Evolutionary conservation across 2,113 vertebrate species (phyloP).

Genomic region (Crotalus viridis): DNA sequence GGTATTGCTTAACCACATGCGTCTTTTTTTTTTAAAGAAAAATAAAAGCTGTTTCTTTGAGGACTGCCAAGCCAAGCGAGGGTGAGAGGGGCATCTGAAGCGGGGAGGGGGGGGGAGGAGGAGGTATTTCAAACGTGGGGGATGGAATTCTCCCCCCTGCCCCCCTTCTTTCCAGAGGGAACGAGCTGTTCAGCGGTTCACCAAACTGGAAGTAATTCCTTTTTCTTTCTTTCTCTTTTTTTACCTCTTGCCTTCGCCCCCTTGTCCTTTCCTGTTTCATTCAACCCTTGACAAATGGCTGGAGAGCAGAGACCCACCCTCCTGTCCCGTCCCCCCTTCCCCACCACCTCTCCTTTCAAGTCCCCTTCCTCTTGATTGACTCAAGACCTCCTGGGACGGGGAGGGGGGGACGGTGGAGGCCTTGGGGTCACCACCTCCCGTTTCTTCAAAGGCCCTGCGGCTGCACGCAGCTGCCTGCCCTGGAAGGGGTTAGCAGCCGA

Average conservation of each 20-base stretch:
- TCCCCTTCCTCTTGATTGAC: slow-evolving; percentile 71
- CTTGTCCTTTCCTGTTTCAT: slow-evolving; percentile 72
- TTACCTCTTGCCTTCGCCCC: slow-evolving; percentile 32
- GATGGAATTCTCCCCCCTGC: slow-evolving; percentile 19
- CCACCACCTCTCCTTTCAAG: slow-evolving; percentile 56
- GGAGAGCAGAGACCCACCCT: slow-evolving; percentile 59
- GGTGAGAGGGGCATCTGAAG: slow-evolving; percentile 16
- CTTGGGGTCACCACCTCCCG: slow-evolving; percentile 71
- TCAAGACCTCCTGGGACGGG: slow-evolving; percentile 71
- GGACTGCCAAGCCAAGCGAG: not conserved
- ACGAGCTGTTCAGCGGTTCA: slow-evolving; percentile 60
- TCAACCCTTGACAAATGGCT: slow-evolving; percentile 72
- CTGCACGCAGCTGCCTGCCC: slow-evolving; percentile 71
- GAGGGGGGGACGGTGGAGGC: slow-evolving; percentile 58
- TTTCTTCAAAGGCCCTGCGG: slow-evolving; percentile 75
- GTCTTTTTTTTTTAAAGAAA: not conserved
- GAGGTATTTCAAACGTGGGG: slow-evolving; percentile 56
- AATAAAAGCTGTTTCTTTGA: slow-evolving; percentile 38
- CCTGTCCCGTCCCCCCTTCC: not conserved
- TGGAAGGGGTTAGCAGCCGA: slow-evolving; percentile 62
- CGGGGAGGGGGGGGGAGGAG: slow-evolving; percentile 29
- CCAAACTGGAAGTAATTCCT: slow-evolving; percentile 71
- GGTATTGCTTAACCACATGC: slow-evolving; percentile 45
- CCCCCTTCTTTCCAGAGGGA: slow-evolving; percentile 26
- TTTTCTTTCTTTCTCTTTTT: not conserved